Conservation (phyloP, 2,888 invertebrate species). For the Machimus rusticus region DNA sequence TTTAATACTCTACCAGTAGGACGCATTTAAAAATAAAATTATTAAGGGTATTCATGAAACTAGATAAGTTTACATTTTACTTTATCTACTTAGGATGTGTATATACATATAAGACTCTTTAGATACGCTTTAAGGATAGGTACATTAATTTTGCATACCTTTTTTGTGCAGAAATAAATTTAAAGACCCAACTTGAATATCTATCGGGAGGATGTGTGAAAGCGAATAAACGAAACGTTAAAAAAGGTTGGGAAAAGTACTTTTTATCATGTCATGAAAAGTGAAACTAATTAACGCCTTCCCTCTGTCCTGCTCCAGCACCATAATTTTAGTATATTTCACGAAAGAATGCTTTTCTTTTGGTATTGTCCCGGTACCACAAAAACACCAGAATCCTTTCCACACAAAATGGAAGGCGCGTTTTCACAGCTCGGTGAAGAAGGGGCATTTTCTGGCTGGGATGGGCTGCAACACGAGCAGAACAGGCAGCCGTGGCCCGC, state of each 20-base stretch:
- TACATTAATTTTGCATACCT: too few relatives aligned
- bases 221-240: too few relatives aligned
- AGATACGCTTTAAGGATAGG: too few relatives aligned
- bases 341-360: not conserved
- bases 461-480: not conserved
- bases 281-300: not conserved
- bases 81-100: too few relatives aligned
- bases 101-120: too few relatives aligned
- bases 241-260: not conserved
- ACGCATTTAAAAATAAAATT: too few relatives aligned
- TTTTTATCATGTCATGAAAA: not conserved
- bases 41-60: too few relatives aligned
- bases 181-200: not conserved
- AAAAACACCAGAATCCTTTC: not conserved
- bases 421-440: not conserved
- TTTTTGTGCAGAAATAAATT: too few relatives aligned
- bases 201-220: too few relatives aligned
- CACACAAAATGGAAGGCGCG: not conserved
- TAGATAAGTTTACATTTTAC: too few relatives aligned
- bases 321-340: not conserved
- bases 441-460: not conserved
- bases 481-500: not conserved
- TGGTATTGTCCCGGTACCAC: not conserved
- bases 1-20: too few relatives aligned
- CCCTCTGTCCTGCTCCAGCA: not conserved